These are phyloP conservation scores for Brenthis ino DNA, from an alignment of 2,888 invertebrate species.

Conservation along the genomic window DNA sequence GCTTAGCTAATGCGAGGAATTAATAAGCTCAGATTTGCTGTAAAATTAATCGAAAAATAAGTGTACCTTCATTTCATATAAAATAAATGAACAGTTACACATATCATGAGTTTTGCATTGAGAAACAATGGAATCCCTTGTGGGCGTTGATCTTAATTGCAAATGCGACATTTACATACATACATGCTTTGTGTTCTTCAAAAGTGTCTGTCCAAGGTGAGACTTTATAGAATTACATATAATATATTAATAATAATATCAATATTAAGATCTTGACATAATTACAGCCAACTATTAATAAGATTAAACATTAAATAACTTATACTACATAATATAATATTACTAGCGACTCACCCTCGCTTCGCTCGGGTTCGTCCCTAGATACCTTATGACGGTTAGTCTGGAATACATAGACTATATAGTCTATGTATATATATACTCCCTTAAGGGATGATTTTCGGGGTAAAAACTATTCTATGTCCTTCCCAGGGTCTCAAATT, in stretches of 20 bases:
- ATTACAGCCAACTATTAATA: background rate
- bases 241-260: slow-evolving; percentile 9
- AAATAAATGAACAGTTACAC: slow-evolving; percentile 42
- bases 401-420: no score
- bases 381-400: no score
- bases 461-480: no score
- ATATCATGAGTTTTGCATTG: slow-evolving; percentile 53
- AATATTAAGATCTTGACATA: slow-evolving; percentile 8
- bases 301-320: background rate
- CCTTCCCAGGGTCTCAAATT: no score
- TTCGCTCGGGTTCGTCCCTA: no score
- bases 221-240: slow-evolving; percentile 11
- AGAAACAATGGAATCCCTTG: slow-evolving; percentile 73
- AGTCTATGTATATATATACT: no score
- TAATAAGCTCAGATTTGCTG: background rate
- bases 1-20: background rate
- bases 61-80: slow-evolving; percentile 3
- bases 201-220: slow-evolving; percentile 68
- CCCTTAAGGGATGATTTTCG: no score
- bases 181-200: slow-evolving; percentile 72
- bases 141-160: slow-evolving; percentile 78
- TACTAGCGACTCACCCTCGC: background rate
- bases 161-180: slow-evolving; percentile 75
- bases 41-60: background rate
- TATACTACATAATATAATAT: background rate